phyloP scores from a whole-genome alignment of 2,113 vertebrate species.

The Megatriorchis doriae region DNA sequence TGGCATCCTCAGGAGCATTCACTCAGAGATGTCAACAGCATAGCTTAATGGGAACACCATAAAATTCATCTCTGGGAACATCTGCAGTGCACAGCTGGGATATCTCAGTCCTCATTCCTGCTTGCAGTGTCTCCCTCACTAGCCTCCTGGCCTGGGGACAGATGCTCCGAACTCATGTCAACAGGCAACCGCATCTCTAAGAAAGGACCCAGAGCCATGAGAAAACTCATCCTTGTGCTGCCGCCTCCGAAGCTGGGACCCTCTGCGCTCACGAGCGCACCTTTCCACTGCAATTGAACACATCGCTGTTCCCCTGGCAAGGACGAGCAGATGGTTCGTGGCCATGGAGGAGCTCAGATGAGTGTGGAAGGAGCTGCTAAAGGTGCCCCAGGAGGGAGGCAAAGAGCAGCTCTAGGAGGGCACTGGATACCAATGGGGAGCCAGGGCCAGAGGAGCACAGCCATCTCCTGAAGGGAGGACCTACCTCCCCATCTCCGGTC shows the following conservation, averaged over 20 bases:
- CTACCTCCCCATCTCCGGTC: neutral
- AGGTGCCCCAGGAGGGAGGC: neutral
- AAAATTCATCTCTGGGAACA: neutral
- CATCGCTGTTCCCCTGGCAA: fast-evolving
- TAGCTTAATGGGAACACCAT: neutral
- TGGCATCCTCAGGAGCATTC: neutral
- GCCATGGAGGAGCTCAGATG: neutral
- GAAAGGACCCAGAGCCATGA: neutral
- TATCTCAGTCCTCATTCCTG: neutral
- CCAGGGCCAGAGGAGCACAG: neutral
- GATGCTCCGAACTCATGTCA: neutral
- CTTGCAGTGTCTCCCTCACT: neutral
- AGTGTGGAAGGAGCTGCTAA: neutral
- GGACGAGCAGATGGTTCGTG: neutral
- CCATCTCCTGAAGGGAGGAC: neutral
- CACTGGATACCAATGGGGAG: neutral
- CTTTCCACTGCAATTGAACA: neutral
- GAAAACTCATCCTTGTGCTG: neutral
- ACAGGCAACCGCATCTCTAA: neutral
- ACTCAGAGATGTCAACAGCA: neutral
- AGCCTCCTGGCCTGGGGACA: neutral
- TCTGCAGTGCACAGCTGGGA: neutral
- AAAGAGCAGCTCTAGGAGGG: neutral
- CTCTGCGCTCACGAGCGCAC: neutral
- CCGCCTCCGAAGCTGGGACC: neutral